Percentiles rank a stretch among this genome's conserved stretches.
phyloP scores from a whole-genome alignment of 2,113 vertebrate species.

The Galeopterus variegatus region DNA sequence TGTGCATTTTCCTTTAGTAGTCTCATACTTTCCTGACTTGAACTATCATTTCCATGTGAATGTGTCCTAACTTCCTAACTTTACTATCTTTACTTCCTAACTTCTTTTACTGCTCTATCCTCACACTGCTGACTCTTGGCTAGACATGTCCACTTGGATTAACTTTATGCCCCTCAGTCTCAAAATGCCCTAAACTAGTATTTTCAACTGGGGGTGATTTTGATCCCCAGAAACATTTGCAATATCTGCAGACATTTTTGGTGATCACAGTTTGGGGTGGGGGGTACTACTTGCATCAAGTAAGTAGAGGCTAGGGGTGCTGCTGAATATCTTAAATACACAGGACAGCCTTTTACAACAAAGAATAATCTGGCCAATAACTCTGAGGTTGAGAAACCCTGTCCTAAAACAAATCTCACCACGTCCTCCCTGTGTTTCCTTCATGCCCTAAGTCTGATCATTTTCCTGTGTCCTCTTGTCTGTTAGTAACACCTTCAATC shows the following conservation, averaged over 20 bases:
- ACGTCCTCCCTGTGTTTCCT: not conserved
- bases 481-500: not conserved
- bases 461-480: not conserved
- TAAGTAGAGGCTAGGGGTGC: not conserved
- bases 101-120: not conserved
- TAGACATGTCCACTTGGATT: not conserved
- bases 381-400: not conserved
- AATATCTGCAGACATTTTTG: not conserved
- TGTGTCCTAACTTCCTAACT: not conserved
- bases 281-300: not conserved
- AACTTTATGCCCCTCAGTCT: not conserved
- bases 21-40: not conserved
- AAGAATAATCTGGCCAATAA: not conserved
- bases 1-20: not conserved
- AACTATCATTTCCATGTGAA: not conserved
- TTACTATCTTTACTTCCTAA: not conserved
- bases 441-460: not conserved
- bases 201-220: not conserved
- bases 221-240: not conserved
- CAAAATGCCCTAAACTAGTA: not conserved
- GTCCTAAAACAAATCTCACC: not conserved
- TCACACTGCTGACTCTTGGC: not conserved
- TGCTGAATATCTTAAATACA: not conserved
- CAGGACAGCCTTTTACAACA: not conserved
- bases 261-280: not conserved